Evolutionary conservation across 53 echinoderm and acorn worm species (phyloP), one percentile per base, ranked within the genome.

Genomic region (Astropecten irregularis): DNA sequence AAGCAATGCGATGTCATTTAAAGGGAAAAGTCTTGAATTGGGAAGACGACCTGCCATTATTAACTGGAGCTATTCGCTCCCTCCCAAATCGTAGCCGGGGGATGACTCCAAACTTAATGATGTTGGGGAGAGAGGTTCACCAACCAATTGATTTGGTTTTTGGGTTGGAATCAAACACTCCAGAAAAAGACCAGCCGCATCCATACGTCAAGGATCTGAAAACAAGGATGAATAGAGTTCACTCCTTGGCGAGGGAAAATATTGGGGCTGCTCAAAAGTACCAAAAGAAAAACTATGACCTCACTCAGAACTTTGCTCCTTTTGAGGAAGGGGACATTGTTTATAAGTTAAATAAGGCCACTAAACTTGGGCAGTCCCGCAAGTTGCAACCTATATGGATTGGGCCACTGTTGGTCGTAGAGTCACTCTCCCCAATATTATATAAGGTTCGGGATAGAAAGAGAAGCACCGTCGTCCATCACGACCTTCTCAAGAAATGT

Each of bases 1-100:
- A 77, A n/a, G 86, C 89, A 58, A 87, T 79, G 30, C 26, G 40
- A 10, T 52, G 67, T 14, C 89, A 84, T 71, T 82, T 89, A 4
- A 89, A 92, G 21, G 66, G 81, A 14, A 63, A 87, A 21, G 27
- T 72, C 16, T 10, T 47, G 29, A 69, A 82, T 16, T 94, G 94
- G 94, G 91, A 94, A 46, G 22, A 50, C 1, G 76, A 94, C 67
- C 68, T 94, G 9, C 83, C 91, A 2, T 48, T 94, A 8, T 40
- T 88, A 2, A 90, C 90, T 19, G 68, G 67, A 4, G 93, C 91
- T 9, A 90, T 85, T 26, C 69, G 85, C n/a, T 38, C 69, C 38
- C 36, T 55, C 55, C 36, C 55, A 55, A 57, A 84, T 21, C 39
- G 38, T 8, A 88, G 56, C 40, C 89, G 86, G 2, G 88, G 90